Conservation (phyloP, 2,113 vertebrate genomes). For the Pogonocichla stellata region DNA sequence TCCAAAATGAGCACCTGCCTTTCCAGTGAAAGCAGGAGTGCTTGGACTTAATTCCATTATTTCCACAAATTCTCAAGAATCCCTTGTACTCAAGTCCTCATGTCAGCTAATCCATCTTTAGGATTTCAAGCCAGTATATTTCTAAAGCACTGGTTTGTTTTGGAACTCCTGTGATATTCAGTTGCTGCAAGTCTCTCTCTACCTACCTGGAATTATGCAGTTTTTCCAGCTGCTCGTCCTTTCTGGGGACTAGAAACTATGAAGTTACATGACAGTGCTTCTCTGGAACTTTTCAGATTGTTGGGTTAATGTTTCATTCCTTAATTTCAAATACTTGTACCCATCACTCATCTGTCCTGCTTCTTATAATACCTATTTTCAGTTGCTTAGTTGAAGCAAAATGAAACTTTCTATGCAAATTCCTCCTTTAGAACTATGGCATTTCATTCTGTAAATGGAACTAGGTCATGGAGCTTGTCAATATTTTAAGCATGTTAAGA, state of each 20-base stretch:
- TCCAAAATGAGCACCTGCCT: not conserved
- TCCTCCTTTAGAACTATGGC: not conserved
- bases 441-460: constrained; percentile 16
- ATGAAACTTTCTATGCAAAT: not conserved
- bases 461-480: constrained; percentile 2
- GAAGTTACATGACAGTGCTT: not conserved
- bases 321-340: not conserved
- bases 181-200: not conserved
- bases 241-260: not conserved
- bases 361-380: not conserved
- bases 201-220: not conserved
- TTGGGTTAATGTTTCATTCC: not conserved
- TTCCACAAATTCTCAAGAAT: not conserved
- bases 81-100: not conserved
- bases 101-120: not conserved
- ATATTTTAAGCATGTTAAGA: constrained; percentile 45
- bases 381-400: not conserved
- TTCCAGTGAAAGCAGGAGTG: not conserved
- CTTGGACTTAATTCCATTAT: not conserved
- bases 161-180: not conserved
- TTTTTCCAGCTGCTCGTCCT: not conserved
- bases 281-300: not conserved
- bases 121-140: not conserved
- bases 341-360: not conserved
- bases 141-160: not conserved